These are phyloP conservation scores for Dimorphilus gyrociliatus DNA, from an alignment of 2,888 invertebrate species.

Conservation along the genomic window DNA sequence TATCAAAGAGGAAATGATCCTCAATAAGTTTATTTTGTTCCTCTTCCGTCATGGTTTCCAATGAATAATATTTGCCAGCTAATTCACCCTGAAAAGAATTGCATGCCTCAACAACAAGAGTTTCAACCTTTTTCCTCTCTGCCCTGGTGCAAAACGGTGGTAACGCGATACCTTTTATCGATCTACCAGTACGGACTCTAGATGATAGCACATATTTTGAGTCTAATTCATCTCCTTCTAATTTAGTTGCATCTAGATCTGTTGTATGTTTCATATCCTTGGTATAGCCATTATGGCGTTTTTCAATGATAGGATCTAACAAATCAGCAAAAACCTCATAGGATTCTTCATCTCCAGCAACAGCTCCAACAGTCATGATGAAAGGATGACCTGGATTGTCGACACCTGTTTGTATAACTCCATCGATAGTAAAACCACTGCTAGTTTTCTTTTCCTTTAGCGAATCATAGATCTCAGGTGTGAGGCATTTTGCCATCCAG, in stretches of 20 bases:
- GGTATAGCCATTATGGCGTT: conserved; percentile 10
- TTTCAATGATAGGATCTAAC: conserved; percentile 10
- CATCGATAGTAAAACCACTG: conserved; percentile 9
- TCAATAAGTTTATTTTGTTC: conserved; percentile 4
- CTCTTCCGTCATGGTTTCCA: conserved; percentile 3
- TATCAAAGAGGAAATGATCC: conserved; percentile 5
- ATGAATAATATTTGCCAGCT: conserved; percentile 2
- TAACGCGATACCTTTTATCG: conserved; percentile 8
- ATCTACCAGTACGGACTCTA: conserved; percentile 11
- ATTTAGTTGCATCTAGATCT: conserved; percentile 9
- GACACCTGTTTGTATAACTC: conserved; percentile 12
- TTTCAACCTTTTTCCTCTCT: conserved; percentile 13
- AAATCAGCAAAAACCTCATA: conserved; percentile 11
- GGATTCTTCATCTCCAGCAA: conserved; percentile 12
- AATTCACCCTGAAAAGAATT: not conserved
- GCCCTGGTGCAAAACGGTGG: conserved; percentile 10
- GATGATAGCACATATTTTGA: conserved; percentile 10
- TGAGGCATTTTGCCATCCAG: conserved; percentile 11
- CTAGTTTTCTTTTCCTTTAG: conserved; percentile 11
- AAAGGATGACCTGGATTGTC: conserved; percentile 9
- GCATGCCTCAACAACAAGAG: conserved; percentile 8
- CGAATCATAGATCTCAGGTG: conserved; percentile 11
- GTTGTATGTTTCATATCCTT: conserved; percentile 9
- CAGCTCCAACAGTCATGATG: conserved; percentile 14
- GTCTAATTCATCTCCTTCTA: conserved; percentile 8